Percentiles rank a stretch among this genome's conserved stretches.
Conservation (phyloP, 2,797 vertebrate species). For the Acanthopagrus latus region DNA sequence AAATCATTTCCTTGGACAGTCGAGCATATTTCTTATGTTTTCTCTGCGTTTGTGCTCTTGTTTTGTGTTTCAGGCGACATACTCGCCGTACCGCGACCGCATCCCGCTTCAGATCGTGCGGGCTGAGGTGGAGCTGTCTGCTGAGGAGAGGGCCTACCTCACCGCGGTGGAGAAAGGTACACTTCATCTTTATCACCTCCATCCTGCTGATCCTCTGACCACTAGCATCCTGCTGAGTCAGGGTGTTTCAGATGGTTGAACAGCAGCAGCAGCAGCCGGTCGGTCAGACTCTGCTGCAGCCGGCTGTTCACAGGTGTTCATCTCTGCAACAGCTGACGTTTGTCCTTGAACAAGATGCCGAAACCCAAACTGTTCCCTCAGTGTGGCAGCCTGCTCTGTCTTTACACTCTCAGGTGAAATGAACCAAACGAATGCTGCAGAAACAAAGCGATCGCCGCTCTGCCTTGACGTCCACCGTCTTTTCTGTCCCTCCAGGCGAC, state of each 20-base stretch:
- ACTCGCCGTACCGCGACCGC: constrained; percentile 94
- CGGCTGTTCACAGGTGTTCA: constrained; percentile 14
- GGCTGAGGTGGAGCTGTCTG: constrained; percentile 94
- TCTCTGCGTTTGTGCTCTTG: not conserved
- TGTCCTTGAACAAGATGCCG: constrained; percentile 22
- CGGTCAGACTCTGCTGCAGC: not conserved
- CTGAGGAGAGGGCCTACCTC: constrained; percentile 94
- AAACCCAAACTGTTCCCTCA: not conserved
- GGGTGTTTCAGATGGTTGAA: constrained; percentile 6
- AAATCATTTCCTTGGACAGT: too few species aligned
- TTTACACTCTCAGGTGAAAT: not conserved
- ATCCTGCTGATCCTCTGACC: constrained; percentile 4
- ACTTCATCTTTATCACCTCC: not conserved
- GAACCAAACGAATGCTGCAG: not conserved
- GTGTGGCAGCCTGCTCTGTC: not conserved
- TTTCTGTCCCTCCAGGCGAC: constrained; percentile 83
- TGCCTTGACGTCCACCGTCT: too few species aligned
- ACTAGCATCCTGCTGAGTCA: not conserved
- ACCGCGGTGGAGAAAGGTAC: constrained; percentile 92
- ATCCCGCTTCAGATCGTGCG: constrained; percentile 96
- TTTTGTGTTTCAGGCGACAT: constrained; percentile 81
- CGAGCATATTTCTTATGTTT: too few species aligned
- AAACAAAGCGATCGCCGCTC: not conserved
- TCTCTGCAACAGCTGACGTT: not conserved
- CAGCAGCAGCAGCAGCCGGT: constrained; percentile 29